Percentiles rank a stretch among this genome's conserved stretches.
phyloP scores from a whole-genome alignment of 2,113 vertebrate genomes.

The Esox niger region DNA sequence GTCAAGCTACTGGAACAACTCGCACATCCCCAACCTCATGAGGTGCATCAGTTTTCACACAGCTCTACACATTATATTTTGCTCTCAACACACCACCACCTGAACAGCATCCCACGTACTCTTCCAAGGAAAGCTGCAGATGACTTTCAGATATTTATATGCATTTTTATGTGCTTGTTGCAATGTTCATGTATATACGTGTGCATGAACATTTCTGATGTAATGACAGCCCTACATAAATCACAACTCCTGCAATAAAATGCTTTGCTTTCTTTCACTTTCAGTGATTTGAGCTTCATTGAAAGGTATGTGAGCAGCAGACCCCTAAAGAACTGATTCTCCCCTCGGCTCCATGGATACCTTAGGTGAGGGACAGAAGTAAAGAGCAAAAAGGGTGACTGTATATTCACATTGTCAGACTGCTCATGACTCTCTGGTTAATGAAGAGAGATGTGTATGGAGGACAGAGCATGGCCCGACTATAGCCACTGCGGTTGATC shows the following conservation, averaged over 20 bases:
- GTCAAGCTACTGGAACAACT: slow-evolving; percentile 21
- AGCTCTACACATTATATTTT: slow-evolving; percentile 52
- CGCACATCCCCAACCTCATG: slow-evolving; percentile 33
- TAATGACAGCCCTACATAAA: slow-evolving; percentile 38
- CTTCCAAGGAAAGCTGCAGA: not conserved
- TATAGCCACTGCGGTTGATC: slow-evolving; percentile 35
- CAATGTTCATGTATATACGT: slow-evolving; percentile 21
- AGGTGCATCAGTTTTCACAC: slow-evolving; percentile 46
- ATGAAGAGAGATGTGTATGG: slow-evolving; percentile 36
- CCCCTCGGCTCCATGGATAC: not conserved
- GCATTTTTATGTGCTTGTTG: slow-evolving; percentile 20
- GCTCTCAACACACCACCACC: slow-evolving; percentile 6
- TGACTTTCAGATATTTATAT: slow-evolving; percentile 40
- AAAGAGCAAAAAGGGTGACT: not conserved
- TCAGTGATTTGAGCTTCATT: slow-evolving; percentile 42
- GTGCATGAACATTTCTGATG: slow-evolving; percentile 9
- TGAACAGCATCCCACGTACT: not conserved
- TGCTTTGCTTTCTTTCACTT: slow-evolving; percentile 41
- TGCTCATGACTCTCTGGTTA: slow-evolving; percentile 18
- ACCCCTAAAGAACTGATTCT: slow-evolving; percentile 12
- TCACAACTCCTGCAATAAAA: slow-evolving; percentile 39
- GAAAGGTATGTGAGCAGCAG: slow-evolving; percentile 18
- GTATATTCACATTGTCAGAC: slow-evolving; percentile 8
- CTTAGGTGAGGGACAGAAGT: not conserved
- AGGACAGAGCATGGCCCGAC: slow-evolving; percentile 27